These are phyloP conservation scores for Clarias batrachus DNA, from an alignment of 2,113 vertebrate genomes.

Conservation along the genomic window DNA sequence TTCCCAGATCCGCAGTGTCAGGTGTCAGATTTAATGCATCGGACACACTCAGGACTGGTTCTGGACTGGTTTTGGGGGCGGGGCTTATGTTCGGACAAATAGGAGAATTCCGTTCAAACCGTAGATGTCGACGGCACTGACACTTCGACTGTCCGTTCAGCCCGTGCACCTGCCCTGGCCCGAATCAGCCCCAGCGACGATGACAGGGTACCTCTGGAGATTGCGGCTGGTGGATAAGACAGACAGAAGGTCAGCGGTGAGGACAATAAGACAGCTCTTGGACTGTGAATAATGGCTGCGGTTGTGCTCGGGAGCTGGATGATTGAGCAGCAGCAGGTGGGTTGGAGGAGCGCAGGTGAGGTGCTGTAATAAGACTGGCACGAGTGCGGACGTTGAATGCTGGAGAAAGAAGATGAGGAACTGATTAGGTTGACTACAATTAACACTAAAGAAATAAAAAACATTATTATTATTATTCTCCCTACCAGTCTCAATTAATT, in stretches of 20 bases:
- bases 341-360: slow-evolving; percentile 6
- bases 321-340: slow-evolving; percentile 11
- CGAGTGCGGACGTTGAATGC: not conserved
- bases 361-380: not conserved
- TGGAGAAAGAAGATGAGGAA: not conserved
- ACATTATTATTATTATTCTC: not conserved
- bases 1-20: not conserved
- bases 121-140: no score
- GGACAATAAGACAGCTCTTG: not conserved
- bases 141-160: not conserved
- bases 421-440: not conserved
- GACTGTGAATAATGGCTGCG: slow-evolving; percentile 1
- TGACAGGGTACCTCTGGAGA: slow-evolving; percentile 63
- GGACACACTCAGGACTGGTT: not conserved
- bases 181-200: slow-evolving; percentile 56
- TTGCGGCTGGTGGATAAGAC: slow-evolving; percentile 47
- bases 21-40: not conserved
- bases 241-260: slow-evolving; percentile 24
- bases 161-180: slow-evolving; percentile 63
- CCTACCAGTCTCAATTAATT: not conserved
- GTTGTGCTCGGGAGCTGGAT: slow-evolving; percentile 7
- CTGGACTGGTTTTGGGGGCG: not conserved
- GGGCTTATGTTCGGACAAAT: not conserved
- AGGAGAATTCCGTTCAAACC: not conserved
- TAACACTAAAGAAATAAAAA: not conserved